phyloP scores from a whole-genome alignment of 2,797 vertebrate species.

The Poecile montanus region DNA sequence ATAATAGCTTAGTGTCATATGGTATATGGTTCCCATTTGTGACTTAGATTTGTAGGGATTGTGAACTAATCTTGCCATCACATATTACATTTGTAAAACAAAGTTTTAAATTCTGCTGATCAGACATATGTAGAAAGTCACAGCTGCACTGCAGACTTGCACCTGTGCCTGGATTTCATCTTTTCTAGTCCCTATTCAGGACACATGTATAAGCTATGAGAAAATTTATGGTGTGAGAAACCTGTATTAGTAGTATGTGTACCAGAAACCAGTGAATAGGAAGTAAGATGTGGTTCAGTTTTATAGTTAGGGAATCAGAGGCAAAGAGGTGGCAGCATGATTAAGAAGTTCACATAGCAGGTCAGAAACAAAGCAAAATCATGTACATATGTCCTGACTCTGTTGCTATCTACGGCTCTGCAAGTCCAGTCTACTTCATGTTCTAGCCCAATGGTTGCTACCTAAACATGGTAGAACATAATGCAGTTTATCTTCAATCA shows the following conservation, averaged over 20 bases:
- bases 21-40: conserved; percentile 52
- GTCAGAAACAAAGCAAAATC: not conserved
- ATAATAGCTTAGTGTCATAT: conserved; percentile 16
- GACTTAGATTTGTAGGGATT: conserved; percentile 58
- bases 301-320: not conserved
- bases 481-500: not conserved
- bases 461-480: not conserved
- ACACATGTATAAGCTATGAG: not conserved
- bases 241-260: not conserved
- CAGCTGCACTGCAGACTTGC: conserved; percentile 44
- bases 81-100: conserved; percentile 45
- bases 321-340: not conserved
- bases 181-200: not conserved
- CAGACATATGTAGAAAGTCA: conserved; percentile 23
- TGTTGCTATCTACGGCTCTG: not conserved
- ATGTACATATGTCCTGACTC: not conserved
- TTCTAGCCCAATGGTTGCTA: not conserved
- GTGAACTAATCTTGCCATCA: conserved; percentile 45
- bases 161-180: conserved; percentile 49
- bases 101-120: conserved; percentile 50
- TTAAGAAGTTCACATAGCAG: not conserved
- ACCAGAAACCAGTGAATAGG: conserved; percentile 1
- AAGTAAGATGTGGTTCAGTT: not conserved
- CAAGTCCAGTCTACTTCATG: not conserved
- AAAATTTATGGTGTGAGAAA: conserved; percentile 30